A percentile compares a stretch with the other conserved stretches of the same genome.
phyloP scores from a whole-genome alignment of 2,888 invertebrate genomes.

The Mallateleia sp. region DNA sequence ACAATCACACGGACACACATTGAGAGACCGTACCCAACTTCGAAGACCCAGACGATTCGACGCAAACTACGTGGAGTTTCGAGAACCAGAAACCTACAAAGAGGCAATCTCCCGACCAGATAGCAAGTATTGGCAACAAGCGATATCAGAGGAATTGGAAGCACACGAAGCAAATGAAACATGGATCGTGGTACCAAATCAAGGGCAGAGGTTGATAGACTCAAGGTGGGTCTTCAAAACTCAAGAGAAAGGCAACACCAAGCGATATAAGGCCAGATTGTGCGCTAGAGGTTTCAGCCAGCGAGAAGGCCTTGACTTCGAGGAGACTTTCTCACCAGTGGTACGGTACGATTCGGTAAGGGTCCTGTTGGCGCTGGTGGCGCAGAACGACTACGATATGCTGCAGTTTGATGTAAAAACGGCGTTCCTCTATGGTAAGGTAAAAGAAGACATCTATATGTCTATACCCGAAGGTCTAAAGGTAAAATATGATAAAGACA shows the following conservation, averaged over 20 bases:
- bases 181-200: conserved; percentile 46
- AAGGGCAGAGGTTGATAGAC: conserved; percentile 41
- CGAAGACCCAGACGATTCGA: conserved; percentile 19
- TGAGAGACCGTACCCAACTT: conserved; percentile 39
- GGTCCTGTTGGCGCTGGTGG: conserved; percentile 23
- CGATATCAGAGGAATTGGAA: conserved; percentile 47
- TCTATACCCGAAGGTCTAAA: conserved; percentile 23
- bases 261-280: conserved; percentile 24
- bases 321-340: conserved; percentile 20
- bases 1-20: neutral
- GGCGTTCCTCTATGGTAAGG: conserved; percentile 45
- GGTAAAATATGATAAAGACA: neutral
- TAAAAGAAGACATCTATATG: conserved; percentile 49
- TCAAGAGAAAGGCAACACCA: neutral
- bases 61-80: conserved; percentile 26
- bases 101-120: conserved; percentile 48
- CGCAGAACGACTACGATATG: conserved; percentile 25
- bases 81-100: conserved; percentile 30
- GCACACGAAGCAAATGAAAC: conserved; percentile 58
- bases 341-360: conserved; percentile 50
- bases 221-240: conserved; percentile 71
- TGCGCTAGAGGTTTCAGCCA: conserved; percentile 33
- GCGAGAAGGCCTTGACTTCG: conserved; percentile 6
- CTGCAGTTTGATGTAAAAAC: conserved; percentile 50
- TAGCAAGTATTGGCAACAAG: conserved; percentile 27